These are phyloP conservation scores for Psilanteris sp. DNA, from an alignment of 1,140 invertebrate genomes.

Conservation along the genomic window DNA sequence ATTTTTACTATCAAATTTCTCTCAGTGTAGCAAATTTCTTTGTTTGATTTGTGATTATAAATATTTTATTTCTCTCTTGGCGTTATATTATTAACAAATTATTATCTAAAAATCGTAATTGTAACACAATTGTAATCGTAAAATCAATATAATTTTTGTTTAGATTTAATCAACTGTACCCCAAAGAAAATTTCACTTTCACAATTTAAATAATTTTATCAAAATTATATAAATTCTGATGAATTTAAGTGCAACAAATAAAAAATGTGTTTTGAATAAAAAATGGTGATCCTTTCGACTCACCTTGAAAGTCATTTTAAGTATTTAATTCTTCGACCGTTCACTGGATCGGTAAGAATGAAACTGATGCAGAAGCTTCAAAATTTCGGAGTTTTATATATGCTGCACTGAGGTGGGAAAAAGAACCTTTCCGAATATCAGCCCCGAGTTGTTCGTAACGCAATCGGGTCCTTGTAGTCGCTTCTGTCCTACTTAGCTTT, in stretches of 20 bases:
- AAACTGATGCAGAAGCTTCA: slow-evolving; percentile 46
- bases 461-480: slow-evolving; percentile 58
- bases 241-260: neutral
- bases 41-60: too few relatives aligned
- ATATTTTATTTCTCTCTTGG: too few relatives aligned
- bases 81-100: too few relatives aligned
- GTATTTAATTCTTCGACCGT: slow-evolving; percentile 44
- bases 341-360: slow-evolving; percentile 50
- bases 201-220: too few relatives aligned
- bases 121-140: too few relatives aligned
- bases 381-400: slow-evolving; percentile 61
- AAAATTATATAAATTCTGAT: too few relatives aligned
- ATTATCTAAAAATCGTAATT: too few relatives aligned
- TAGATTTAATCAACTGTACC: too few relatives aligned
- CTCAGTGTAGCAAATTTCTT: too few relatives aligned
- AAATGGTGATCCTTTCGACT: slow-evolving; percentile 6
- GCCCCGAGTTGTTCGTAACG: slow-evolving; percentile 40
- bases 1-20: too few relatives aligned
- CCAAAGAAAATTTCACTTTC: too few relatives aligned
- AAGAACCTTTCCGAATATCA: slow-evolving; percentile 55
- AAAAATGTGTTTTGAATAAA: slow-evolving; percentile 1
- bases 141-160: too few relatives aligned
- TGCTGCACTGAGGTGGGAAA: slow-evolving; percentile 34
- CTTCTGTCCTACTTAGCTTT: slow-evolving; percentile 57
- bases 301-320: slow-evolving; percentile 59